phyloP scores from a whole-genome alignment of 92 coral and sea anemone genomes.

The Parazoanthus atlanticus region DNA sequence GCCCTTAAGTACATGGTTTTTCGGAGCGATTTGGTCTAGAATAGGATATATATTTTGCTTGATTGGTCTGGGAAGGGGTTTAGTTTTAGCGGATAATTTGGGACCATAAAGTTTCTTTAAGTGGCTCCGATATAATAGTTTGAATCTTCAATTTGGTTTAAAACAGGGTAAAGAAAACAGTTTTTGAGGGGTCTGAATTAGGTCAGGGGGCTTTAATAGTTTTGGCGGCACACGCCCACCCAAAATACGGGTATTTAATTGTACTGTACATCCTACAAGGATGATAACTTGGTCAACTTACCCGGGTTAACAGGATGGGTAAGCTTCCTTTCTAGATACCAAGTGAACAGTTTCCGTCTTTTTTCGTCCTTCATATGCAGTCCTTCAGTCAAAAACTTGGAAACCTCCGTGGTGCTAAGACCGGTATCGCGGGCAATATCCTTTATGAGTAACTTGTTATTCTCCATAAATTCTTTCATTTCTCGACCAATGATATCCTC shows the following conservation, averaged over 20 bases:
- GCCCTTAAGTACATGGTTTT: too few species aligned
- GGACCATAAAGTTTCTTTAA: too few species aligned
- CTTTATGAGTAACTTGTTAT: conserved; percentile 83
- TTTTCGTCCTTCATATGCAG: conserved; percentile 89
- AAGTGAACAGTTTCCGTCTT: conserved; percentile 78
- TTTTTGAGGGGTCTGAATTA: too few species aligned
- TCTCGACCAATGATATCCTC: conserved; percentile 96
- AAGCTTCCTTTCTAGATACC: conserved; percentile 90
- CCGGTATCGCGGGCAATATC: conserved; percentile 88
- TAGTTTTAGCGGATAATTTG: too few species aligned
- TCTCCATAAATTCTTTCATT: conserved; percentile 91
- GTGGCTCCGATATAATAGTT: too few species aligned
- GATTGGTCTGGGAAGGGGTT: too few species aligned
- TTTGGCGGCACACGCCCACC: neutral
- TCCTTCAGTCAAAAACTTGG: conserved; percentile 84
- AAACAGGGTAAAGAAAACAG: too few species aligned
- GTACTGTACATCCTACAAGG: too few species aligned
- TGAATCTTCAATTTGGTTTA: too few species aligned
- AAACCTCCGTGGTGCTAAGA: conserved; percentile 81
- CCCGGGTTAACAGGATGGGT: conserved; percentile 76
- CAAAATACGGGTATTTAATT: too few species aligned
- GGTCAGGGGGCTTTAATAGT: neutral
- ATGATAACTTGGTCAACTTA: neutral
- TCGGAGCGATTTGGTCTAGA: too few species aligned
- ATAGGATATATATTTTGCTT: too few species aligned